These are phyloP conservation scores for Campaea margaritaria DNA, from an alignment of 2,888 invertebrate genomes.

Conservation along the genomic window DNA sequence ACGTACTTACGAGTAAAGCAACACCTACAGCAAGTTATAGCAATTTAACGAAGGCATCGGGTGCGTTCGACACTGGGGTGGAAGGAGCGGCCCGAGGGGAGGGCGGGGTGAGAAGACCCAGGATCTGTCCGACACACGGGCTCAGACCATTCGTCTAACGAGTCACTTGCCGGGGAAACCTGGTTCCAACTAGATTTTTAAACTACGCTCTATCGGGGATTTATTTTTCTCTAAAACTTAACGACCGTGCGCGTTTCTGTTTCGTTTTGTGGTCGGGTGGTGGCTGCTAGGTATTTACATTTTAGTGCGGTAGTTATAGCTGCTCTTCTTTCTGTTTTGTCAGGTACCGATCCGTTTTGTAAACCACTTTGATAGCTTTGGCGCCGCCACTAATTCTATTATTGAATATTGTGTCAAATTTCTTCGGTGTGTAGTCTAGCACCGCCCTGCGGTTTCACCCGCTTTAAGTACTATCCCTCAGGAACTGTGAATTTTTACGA, in stretches of 20 bases:
- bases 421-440: no score
- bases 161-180: constrained; percentile 57
- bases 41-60: constrained; percentile 74
- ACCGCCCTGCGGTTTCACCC: no score
- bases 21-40: constrained; percentile 25
- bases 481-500: no score
- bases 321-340: background rate
- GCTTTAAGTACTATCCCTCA: no score
- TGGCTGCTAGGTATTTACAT: constrained; percentile 4
- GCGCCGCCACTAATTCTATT: no score
- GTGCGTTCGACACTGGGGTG: constrained; percentile 73
- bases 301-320: background rate
- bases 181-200: constrained; percentile 61
- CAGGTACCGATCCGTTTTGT: background rate
- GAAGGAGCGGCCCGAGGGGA: constrained; percentile 49
- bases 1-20: constrained; percentile 8
- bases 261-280: constrained; percentile 21
- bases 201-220: constrained; percentile 43
- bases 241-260: constrained; percentile 28
- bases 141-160: constrained; percentile 68
- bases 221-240: constrained; percentile 44
- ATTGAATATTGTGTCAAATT: no score
- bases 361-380: no score
- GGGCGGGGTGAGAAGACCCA: constrained; percentile 37
- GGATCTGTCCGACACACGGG: constrained; percentile 68